Evolutionary conservation across 2,797 vertebrate genomes (phyloP).

Genomic region (Dermochelys coriacea): DNA sequence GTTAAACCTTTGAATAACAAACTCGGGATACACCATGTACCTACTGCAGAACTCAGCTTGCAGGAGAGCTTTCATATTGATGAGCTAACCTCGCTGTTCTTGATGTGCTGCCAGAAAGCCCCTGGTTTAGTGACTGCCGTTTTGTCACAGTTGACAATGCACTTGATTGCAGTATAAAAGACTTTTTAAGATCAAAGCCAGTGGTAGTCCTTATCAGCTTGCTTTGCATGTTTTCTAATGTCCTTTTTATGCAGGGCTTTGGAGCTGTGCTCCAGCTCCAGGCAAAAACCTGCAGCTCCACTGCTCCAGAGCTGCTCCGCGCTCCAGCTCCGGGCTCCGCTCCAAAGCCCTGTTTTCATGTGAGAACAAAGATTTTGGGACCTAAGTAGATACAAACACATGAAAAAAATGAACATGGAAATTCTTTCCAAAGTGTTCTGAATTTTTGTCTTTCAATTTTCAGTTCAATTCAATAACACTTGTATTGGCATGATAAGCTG

Average conservation of each 20-base stretch:
- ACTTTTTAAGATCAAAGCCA: not conserved
- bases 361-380: not conserved
- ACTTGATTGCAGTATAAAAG: not conserved
- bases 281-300: too few species aligned
- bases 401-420: not conserved
- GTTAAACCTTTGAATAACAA: not conserved
- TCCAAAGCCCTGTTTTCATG: not conserved
- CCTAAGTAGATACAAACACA: not conserved
- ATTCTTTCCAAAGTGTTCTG: not conserved
- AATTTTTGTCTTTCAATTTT: not conserved
- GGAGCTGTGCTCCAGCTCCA: too few species aligned
- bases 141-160: not conserved
- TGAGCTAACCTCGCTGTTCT: rapidly evolving
- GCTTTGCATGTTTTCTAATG: not conserved
- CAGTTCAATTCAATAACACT: not conserved
- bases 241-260: not conserved
- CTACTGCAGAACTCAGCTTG: not conserved
- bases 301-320: too few species aligned
- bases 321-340: too few species aligned
- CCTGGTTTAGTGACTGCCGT: rapidly evolving
- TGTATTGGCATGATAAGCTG: not conserved
- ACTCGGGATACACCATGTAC: not conserved
- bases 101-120: not conserved
- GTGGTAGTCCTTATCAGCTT: not conserved
- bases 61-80: not conserved